Evolutionary conservation across 2,797 vertebrate genomes (phyloP), one percentile per base, ranked within the genome.

Genomic region (Epinephelus malabaricus): DNA sequence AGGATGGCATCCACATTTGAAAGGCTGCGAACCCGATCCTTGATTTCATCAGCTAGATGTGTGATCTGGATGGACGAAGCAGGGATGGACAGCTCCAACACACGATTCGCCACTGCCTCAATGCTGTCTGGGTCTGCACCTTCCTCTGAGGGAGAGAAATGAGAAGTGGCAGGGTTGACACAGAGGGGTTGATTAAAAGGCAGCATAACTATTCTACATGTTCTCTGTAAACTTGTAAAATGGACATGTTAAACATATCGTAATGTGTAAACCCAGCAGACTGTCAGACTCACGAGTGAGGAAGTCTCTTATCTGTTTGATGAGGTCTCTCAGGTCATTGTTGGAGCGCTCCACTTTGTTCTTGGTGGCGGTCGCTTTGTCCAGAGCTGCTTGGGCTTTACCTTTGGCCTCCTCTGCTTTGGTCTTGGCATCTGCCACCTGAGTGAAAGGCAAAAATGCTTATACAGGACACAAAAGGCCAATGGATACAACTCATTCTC

Each of bases 81-180:
- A 0, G 98, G 98, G 82, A 99, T 98, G n/a, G 97, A 98, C 55
- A 99, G 95, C 88, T 97, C 96, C 93, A 99, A 81, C 62, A 99
- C 98, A 0, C 93, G 95, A 78, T 95, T 97, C 0, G 98, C 98
- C 58, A 99, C 96, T 9, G 93, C 95, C 83, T 98, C 97, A 38
- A 99, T 99, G 88, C 97, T 99, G 89, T 98, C 97, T 0, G 98
- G 98, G 88, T 99, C 97, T 0, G 98, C 98, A 0, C 97, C 98
- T 63, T 99, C 98, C 94, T 99, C 98, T 99, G 93, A 3, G n/a
- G 62, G 19, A 72, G n/a, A 81, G 4, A 65, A 0, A 78, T 3
- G 19, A 50, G 12, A 70, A 45, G 27, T 2, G 19, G 27, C 17
- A 25, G 23, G 13, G 56, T 60, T 54, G 45, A 56, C 15, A 34